These are phyloP conservation scores for Abscondita cerata DNA, from an alignment of 2,888 invertebrate genomes.

Conservation along the genomic window DNA sequence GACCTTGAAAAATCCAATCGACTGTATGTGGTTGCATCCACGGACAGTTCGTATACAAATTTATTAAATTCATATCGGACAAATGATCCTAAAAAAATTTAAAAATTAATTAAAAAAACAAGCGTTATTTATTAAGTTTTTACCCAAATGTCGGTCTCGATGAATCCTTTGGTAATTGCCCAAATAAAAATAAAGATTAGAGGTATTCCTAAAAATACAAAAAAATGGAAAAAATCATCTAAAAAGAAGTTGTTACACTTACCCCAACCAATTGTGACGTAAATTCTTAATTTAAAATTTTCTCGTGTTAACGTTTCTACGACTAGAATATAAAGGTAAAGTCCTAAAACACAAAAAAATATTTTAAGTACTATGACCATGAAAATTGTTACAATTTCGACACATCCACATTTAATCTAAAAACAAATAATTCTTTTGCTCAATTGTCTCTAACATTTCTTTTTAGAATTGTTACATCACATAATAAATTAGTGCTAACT, in stretches of 20 bases:
- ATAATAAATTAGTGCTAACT: too few species aligned
- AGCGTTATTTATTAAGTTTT: neutral
- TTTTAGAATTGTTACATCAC: too few species aligned
- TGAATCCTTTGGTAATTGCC: constrained; percentile 62
- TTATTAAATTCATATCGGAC: constrained; percentile 9
- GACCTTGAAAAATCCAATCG: constrained; percentile 89
- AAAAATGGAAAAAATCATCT: too few species aligned
- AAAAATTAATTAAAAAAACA: neutral
- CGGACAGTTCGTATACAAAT: constrained; percentile 59
- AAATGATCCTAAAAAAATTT: constrained; percentile 16
- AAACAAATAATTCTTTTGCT: too few species aligned
- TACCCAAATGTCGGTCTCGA: constrained; percentile 35
- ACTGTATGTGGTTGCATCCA: constrained; percentile 83
- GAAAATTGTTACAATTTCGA: too few species aligned
- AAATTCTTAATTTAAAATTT: constrained; percentile 82
- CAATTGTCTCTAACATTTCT: too few species aligned
- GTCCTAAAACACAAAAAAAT: constrained; percentile 70
- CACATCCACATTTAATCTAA: too few species aligned
- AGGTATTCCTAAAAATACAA: constrained; percentile 66
- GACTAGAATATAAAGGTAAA: constrained; percentile 87
- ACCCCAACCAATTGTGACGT: constrained; percentile 89
- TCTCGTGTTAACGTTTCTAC: constrained; percentile 87
- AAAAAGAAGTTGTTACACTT: too few species aligned
- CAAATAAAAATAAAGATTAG: constrained; percentile 64
- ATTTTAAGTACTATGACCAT: neutral